A percentile compares a stretch with the other conserved stretches of the same genome.
phyloP scores from a whole-genome alignment of 2,888 invertebrate genomes.

The Eledone cirrhosa region DNA sequence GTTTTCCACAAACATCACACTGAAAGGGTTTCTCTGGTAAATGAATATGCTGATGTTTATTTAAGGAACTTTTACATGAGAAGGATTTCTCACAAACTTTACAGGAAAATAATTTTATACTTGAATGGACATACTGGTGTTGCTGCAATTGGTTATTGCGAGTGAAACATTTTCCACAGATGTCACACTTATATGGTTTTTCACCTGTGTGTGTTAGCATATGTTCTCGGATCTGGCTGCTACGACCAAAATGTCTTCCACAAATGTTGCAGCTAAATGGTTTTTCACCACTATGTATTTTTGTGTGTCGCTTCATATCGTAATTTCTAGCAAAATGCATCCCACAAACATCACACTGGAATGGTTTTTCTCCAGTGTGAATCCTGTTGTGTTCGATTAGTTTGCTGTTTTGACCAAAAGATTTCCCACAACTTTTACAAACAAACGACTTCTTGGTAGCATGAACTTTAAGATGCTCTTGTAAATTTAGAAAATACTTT shows the following conservation, averaged over 20 bases:
- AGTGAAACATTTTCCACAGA: not conserved
- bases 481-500: too few species aligned
- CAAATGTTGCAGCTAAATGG: not conserved
- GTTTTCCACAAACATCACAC: conserved; percentile 18
- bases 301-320: not conserved
- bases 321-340: not conserved
- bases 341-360: conserved; percentile 12
- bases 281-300: not conserved
- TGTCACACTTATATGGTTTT: not conserved
- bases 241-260: not conserved
- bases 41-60: conserved; percentile 17
- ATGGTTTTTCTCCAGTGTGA: conserved; percentile 19
- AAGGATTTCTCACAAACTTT: conserved; percentile 7
- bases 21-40: not conserved
- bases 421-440: conserved; percentile 20
- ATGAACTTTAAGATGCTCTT: not conserved
- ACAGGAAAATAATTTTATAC: not conserved
- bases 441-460: conserved; percentile 9
- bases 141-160: not conserved
- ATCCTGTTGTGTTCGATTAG: conserved; percentile 1
- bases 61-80: conserved; percentile 3
- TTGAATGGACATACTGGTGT: not conserved
- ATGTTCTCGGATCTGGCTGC: not conserved
- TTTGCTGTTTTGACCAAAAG: conserved; percentile 2
- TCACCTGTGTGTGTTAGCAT: not conserved